These are phyloP conservation scores for Arrhamphus sclerolepis DNA, from an alignment of 2,797 vertebrate species.

Conservation along the genomic window DNA sequence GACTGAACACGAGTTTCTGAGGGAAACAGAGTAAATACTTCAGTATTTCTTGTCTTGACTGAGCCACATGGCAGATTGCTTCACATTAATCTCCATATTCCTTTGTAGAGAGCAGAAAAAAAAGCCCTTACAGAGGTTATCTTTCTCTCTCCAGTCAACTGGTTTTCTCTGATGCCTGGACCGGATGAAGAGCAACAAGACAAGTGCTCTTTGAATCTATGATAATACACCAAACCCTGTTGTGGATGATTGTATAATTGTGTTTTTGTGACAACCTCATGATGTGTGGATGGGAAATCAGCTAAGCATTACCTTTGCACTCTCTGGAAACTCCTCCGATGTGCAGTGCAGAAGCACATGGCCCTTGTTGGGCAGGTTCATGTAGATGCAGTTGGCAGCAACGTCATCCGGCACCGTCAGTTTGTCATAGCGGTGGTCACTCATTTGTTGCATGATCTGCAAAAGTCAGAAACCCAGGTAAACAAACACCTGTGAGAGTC, in stretches of 20 bases:
- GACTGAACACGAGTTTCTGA: too few relatives aligned
- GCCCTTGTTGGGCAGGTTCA: slow-evolving; percentile 92
- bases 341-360: slow-evolving; percentile 91
- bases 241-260: slow-evolving; percentile 19
- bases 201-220: slow-evolving; percentile 40
- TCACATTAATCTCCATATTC: slow-evolving; percentile 41
- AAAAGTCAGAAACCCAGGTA: slow-evolving; percentile 21
- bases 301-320: slow-evolving; percentile 84
- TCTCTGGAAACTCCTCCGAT: slow-evolving; percentile 89
- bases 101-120: slow-evolving; percentile 49
- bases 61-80: background rate
- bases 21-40: too few relatives aligned
- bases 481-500: slow-evolving; percentile 1
- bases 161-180: slow-evolving; percentile 60
- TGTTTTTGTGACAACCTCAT: slow-evolving; percentile 7
- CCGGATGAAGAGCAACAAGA: slow-evolving; percentile 39
- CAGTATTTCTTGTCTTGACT: too few relatives aligned
- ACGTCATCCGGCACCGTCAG: slow-evolving; percentile 91
- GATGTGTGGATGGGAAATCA: background rate
- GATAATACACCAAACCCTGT: slow-evolving; percentile 29
- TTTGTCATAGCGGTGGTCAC: slow-evolving; percentile 95
- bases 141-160: slow-evolving; percentile 23
- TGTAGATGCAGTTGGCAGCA: slow-evolving; percentile 93
- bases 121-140: slow-evolving; percentile 12
- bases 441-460: slow-evolving; percentile 98